A percentile compares a stretch with the other conserved stretches of the same genome.
Conservation (phyloP, 2,797 vertebrate genomes). For the Helostoma temminkii region DNA sequence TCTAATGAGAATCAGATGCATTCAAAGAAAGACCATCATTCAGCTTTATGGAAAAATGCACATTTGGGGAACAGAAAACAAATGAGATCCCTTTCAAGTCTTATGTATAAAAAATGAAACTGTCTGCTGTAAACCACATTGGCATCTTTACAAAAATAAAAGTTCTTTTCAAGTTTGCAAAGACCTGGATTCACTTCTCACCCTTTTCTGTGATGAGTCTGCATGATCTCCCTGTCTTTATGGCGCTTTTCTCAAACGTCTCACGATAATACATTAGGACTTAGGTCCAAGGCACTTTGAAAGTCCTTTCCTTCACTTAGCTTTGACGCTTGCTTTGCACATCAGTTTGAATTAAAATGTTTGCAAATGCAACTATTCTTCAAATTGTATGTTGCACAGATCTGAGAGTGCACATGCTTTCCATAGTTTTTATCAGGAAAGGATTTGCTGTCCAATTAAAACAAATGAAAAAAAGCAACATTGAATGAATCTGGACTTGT, state of each 20-base stretch:
- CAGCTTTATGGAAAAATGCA: slow-evolving; percentile 33
- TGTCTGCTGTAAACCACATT: not conserved
- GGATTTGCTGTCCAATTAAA: not conserved
- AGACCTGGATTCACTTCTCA: not conserved
- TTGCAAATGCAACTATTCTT: no score
- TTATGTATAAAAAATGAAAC: not conserved
- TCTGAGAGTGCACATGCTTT: no score
- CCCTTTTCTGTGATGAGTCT: not conserved
- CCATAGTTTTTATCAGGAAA: no score
- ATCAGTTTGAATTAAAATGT: no score
- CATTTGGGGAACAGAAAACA: slow-evolving; percentile 19
- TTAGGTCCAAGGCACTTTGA: no score
- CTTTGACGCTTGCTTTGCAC: no score
- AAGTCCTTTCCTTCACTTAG: no score
- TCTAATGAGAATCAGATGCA: slow-evolving; percentile 61
- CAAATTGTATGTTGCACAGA: not conserved
- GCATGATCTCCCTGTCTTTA: not conserved
- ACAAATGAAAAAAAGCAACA: not conserved
- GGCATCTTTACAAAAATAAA: not conserved
- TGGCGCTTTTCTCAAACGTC: not conserved
- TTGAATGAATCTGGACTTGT: not conserved
- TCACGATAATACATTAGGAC: not conserved
- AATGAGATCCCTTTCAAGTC: slow-evolving; percentile 15
- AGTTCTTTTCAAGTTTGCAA: not conserved
- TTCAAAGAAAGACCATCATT: slow-evolving; percentile 34